Evolutionary conservation across 2,113 vertebrate genomes (phyloP).

Genomic region (Tachysurus fulvidraco): DNA sequence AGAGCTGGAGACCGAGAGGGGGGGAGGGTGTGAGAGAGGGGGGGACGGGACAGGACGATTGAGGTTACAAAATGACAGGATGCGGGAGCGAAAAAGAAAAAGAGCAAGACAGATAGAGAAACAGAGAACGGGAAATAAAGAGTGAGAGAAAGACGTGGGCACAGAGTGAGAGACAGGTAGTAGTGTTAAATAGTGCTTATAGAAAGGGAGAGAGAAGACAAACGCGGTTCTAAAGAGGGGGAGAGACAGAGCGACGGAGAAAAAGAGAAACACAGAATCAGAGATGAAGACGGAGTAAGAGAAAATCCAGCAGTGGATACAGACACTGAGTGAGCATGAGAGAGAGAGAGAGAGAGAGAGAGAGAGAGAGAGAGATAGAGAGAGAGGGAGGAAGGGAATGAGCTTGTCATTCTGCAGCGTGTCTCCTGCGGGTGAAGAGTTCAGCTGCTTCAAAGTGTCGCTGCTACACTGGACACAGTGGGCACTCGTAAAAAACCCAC

Average conservation of each 20-base stretch:
- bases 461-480: conserved; percentile 27
- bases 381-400: conserved; percentile 40
- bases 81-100: neutral
- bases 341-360: too few species aligned
- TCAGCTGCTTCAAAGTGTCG: conserved; percentile 52
- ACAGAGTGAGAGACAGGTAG: neutral
- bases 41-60: neutral
- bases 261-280: neutral
- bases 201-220: neutral
- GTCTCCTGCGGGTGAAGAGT: conserved; percentile 54
- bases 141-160: neutral
- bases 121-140: neutral
- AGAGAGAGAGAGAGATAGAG: conserved; percentile 7
- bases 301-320: neutral
- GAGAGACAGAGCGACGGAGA: neutral
- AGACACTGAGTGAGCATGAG: neutral
- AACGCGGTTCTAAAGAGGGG: too few species aligned
- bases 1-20: neutral
- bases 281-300: neutral
- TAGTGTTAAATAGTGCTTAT: neutral
- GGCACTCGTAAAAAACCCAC: conserved; percentile 1
- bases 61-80: neutral
- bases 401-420: conserved; percentile 51
- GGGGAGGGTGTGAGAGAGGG: neutral
- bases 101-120: neutral